phyloP scores from a whole-genome alignment of 2,888 invertebrate species.

The Drosophila koepferae region DNA sequence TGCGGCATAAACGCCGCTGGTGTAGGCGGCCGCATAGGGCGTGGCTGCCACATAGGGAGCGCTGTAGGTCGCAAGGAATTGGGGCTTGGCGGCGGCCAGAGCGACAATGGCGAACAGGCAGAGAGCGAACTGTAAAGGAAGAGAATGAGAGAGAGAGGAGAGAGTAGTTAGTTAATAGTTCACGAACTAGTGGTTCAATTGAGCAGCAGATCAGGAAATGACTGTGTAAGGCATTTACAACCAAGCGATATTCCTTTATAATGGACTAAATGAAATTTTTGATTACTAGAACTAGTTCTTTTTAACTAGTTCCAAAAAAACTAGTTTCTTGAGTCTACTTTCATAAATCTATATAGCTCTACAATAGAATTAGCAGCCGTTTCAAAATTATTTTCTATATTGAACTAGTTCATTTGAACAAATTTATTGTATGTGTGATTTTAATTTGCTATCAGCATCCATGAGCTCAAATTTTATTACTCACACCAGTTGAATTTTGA shows the following conservation, averaged over 20 bases:
- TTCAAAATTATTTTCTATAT: neutral
- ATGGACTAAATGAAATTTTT: neutral
- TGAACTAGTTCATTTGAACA: slow-evolving; percentile 1
- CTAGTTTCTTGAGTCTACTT: too few species aligned
- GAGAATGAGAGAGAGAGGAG: neutral
- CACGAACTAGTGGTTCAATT: neutral
- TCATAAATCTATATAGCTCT: too few species aligned
- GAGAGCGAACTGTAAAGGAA: slow-evolving; percentile 63
- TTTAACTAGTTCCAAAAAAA: neutral
- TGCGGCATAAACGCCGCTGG: slow-evolving; percentile 74
- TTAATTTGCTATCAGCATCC: too few species aligned
- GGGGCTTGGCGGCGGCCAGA: slow-evolving; percentile 74
- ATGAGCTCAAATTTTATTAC: too few species aligned
- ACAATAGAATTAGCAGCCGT: too few species aligned
- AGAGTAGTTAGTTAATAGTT: neutral
- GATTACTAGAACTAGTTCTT: neutral
- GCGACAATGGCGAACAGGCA: slow-evolving; percentile 79
- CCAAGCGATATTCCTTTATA: neutral
- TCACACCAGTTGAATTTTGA: too few species aligned
- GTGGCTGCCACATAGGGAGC: slow-evolving; percentile 75
- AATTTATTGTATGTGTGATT: neutral
- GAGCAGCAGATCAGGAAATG: neutral
- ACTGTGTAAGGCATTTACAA: neutral
- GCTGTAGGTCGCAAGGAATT: slow-evolving; percentile 69
- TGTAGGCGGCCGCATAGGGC: slow-evolving; percentile 73